A percentile compares a stretch with the other conserved stretches of the same genome.
Conservation (phyloP, 2,113 vertebrate species). For the Muntiacus muntjak region DNA sequence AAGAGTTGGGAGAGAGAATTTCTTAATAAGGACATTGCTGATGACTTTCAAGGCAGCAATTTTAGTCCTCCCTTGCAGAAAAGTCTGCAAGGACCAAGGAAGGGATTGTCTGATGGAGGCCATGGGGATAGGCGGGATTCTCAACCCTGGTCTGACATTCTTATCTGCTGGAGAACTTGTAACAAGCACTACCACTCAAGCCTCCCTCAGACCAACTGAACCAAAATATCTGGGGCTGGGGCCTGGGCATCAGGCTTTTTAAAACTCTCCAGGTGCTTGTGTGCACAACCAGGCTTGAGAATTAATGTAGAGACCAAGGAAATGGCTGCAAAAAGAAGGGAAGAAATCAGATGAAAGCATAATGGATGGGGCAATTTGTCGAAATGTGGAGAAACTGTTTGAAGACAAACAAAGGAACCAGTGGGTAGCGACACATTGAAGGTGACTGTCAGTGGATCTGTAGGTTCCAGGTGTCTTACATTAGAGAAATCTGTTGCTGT, state of each 20-base stretch:
- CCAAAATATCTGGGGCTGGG: neutral
- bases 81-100: neutral
- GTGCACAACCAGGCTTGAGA: neutral
- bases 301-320: neutral
- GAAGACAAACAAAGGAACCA: neutral
- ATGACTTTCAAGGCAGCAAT: neutral
- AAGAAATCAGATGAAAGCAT: neutral
- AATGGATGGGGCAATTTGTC: no score
- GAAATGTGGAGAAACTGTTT: neutral
- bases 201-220: neutral
- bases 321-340: neutral
- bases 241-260: neutral
- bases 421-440: rapidly evolving
- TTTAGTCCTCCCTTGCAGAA: neutral
- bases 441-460: neutral
- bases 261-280: neutral
- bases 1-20: neutral
- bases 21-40: neutral
- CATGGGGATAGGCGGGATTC: rapidly evolving
- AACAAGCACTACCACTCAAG: neutral
- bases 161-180: neutral
- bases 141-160: neutral
- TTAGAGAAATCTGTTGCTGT: neutral
- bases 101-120: neutral
- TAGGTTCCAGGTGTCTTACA: neutral